Base-by-base conservation (phyloP, 2,113 vertebrate genomes). In the Oenanthe melanoleuca region DNA sequence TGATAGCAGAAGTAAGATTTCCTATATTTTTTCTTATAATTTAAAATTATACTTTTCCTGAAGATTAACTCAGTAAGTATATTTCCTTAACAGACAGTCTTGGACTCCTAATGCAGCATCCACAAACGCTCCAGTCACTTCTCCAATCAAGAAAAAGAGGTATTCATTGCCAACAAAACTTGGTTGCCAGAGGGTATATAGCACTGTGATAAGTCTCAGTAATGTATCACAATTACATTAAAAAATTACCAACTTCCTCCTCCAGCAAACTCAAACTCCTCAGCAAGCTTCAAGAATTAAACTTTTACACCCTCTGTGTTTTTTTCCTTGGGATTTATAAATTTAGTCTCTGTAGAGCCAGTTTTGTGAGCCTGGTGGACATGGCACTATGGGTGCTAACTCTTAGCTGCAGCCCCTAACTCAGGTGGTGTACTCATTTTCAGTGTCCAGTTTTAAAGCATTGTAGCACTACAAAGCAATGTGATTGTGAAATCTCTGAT, bases 111-210 rank as follows among this genome's bases (percentile, higher is more conserved):
- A 88, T 28, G 21, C 73, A 47, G 15, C 49, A 64, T 31, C 42
- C 15, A 19, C 59, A 63, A 80, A 72, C 22, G 37, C 67, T 55
- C 29, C 93, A 71, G 63, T 28, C 3, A 86, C 91, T 34, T 91
- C 96, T 63, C 97, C 97, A 34, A 89, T 93, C 33, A 98, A 98
- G 96, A 98, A 98, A 61, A 98, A 98, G 93, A 97, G 98, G 98
- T 98, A 97, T 6, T 70, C 5, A 5, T 47, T 56, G 13, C 8
- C 33, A 16, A 2, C 29, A 64, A 50, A 14, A 6, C 47, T 77
- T 92, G 47, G 3, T 44, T 49, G 59, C 24, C 69, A 37, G 33
- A 53, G 22, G n/a, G 60, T 40, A 16, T n/a, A 37, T 3, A 33
- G 15, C 49, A 29, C 14, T 77, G 34, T 29, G 9, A 57, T 56